Conservation (phyloP, 2,113 vertebrate genomes). For the Cavia aperea region DNA sequence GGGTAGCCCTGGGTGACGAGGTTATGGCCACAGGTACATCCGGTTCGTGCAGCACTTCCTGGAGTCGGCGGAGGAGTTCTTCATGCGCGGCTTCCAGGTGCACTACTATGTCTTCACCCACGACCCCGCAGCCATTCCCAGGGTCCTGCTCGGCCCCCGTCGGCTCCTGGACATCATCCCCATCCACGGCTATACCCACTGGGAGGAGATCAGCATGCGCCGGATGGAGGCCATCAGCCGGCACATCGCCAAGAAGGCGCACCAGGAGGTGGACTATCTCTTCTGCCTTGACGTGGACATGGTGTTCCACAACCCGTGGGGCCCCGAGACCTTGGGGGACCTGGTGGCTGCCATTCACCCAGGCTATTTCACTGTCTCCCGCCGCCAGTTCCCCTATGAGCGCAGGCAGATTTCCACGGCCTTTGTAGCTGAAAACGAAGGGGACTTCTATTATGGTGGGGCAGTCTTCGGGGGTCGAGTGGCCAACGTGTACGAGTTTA, state of each 20-base stretch:
- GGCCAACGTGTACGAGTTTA: slow-evolving; percentile 67
- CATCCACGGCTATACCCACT: slow-evolving; percentile 38
- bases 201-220: slow-evolving; percentile 78
- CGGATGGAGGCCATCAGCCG: slow-evolving; percentile 77
- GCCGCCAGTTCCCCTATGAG: slow-evolving; percentile 75
- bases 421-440: slow-evolving; percentile 70
- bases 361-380: slow-evolving; percentile 67
- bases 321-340: slow-evolving; percentile 75
- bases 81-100: slow-evolving; percentile 77
- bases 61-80: slow-evolving; percentile 77
- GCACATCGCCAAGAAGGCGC: slow-evolving; percentile 62
- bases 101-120: slow-evolving; percentile 80
- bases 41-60: slow-evolving; percentile 75
- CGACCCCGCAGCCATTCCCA: slow-evolving; percentile 59
- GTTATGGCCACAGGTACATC: slow-evolving; percentile 70
- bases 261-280: slow-evolving; percentile 65
- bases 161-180: neutral
- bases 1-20: fast-evolving
- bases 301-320: slow-evolving; percentile 74
- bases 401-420: slow-evolving; percentile 72
- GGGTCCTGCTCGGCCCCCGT: neutral
- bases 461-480: slow-evolving; percentile 76
- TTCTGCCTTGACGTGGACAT: slow-evolving; percentile 81
- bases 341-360: slow-evolving; percentile 77
- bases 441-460: slow-evolving; percentile 81